phyloP scores from a whole-genome alignment of 2,113 vertebrate genomes.

The Hydrochoerus hydrochaeris region DNA sequence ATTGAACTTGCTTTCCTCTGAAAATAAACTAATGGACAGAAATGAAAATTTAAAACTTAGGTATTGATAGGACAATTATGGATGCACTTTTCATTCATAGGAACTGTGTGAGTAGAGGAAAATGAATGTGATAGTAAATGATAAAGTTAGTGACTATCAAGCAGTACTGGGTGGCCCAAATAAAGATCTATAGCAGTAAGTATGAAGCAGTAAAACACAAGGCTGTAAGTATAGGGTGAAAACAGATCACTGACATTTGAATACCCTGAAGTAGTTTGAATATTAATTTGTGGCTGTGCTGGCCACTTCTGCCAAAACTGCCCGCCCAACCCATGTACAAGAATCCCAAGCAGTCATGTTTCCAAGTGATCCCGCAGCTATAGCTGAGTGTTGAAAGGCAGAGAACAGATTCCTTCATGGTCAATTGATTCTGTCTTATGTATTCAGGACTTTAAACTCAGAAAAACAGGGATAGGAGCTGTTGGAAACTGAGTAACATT shows the following conservation, averaged over 20 bases:
- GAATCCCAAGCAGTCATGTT: not conserved
- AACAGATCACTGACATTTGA: not conserved
- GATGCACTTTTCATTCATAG: not conserved
- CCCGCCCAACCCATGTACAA: no score
- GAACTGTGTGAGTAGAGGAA: not conserved
- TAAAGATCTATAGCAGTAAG: not conserved
- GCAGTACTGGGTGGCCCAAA: not conserved
- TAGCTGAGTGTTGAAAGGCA: not conserved
- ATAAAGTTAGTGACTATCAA: not conserved
- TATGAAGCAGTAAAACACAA: not conserved
- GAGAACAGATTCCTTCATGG: not conserved
- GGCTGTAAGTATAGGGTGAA: not conserved
- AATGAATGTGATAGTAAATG: not conserved
- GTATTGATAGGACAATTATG: not conserved
- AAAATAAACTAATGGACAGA: not conserved
- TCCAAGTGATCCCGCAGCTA: not conserved
- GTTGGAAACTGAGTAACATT: not conserved
- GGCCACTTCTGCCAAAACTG: not conserved
- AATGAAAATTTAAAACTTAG: not conserved
- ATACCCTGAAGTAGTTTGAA: not conserved
- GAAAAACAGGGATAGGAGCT: not conserved
- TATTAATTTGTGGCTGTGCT: not conserved
- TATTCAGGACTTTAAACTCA: not conserved
- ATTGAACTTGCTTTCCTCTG: not conserved
- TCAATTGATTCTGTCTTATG: not conserved